A percentile compares a stretch with the other conserved stretches of the same genome.
These are phyloP conservation scores for Halcyon smyrnensis DNA, from an alignment of 2,797 vertebrate genomes.

Conservation along the genomic window DNA sequence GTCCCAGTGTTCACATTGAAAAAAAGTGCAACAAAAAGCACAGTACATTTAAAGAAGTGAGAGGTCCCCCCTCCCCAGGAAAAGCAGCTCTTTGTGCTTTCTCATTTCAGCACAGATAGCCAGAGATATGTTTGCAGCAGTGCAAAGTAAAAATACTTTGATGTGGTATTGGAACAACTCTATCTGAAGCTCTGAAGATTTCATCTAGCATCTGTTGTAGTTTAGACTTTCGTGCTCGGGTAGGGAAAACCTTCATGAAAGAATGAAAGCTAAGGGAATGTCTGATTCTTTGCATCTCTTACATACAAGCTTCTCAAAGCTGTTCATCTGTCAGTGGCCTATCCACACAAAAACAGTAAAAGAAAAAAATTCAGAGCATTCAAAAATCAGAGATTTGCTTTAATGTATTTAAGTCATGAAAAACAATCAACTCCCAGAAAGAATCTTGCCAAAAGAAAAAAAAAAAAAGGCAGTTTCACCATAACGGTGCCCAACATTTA, in stretches of 20 bases:
- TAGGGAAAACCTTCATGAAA: background rate
- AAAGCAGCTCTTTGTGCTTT: slow-evolving; percentile 19
- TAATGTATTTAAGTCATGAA: background rate
- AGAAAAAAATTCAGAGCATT: background rate
- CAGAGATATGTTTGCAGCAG: background rate
- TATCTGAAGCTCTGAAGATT: slow-evolving; percentile 5
- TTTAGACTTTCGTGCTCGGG: background rate
- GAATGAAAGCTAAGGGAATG: background rate
- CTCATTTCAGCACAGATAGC: background rate
- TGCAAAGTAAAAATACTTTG: background rate
- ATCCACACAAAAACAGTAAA: background rate
- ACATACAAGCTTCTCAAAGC: background rate
- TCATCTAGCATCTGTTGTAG: background rate
- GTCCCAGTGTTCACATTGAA: background rate
- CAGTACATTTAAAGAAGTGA: background rate
- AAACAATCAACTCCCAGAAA: background rate
- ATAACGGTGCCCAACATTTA: background rate
- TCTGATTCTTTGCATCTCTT: background rate
- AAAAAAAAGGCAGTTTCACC: background rate
- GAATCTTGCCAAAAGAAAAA: background rate
- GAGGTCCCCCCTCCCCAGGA: background rate
- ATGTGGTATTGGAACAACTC: background rate
- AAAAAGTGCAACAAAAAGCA: slow-evolving; percentile 27
- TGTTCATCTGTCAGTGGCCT: background rate
- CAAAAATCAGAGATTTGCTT: background rate